Percentiles rank a stretch among this genome's conserved stretches.
phyloP scores from a whole-genome alignment of 2,113 vertebrate species.

The Pseudorectes ferrugineus region DNA sequence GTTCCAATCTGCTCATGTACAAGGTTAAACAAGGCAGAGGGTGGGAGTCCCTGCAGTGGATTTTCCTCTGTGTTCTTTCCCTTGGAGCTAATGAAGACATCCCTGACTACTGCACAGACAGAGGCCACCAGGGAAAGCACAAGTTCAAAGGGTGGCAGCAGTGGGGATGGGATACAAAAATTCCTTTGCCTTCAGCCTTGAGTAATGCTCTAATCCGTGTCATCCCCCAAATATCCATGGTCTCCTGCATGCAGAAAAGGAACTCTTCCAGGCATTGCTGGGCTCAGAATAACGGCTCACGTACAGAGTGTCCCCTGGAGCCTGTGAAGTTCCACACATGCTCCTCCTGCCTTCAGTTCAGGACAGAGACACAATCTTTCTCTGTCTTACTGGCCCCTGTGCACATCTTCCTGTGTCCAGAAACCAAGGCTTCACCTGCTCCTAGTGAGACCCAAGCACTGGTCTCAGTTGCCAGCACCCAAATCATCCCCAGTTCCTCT shows the following conservation, averaged over 20 bases:
- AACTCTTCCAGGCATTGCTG: not conserved
- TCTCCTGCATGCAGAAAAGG: not conserved
- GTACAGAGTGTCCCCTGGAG: not conserved
- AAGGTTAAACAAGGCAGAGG: not conserved
- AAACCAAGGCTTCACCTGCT: not conserved
- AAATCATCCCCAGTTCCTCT: not conserved
- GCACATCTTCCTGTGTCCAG: not conserved
- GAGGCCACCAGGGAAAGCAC: no score
- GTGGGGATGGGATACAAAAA: not conserved
- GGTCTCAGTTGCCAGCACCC: not conserved
- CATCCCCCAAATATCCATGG: accelerated
- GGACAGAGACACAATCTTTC: not conserved
- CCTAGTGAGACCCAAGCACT: not conserved
- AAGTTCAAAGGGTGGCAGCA: not conserved
- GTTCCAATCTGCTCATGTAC: not conserved
- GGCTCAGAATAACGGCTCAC: not conserved
- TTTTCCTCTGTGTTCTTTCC: not conserved
- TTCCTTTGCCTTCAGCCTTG: not conserved
- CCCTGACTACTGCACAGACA: not conserved
- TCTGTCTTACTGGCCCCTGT: no score
- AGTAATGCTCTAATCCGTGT: not conserved
- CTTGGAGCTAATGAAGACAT: not conserved
- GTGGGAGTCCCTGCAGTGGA: not conserved
- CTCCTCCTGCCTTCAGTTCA: not conserved
- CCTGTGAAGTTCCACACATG: not conserved